phyloP scores from a whole-genome alignment of 1,140 invertebrate species.

The Colletes latitarsis region DNA sequence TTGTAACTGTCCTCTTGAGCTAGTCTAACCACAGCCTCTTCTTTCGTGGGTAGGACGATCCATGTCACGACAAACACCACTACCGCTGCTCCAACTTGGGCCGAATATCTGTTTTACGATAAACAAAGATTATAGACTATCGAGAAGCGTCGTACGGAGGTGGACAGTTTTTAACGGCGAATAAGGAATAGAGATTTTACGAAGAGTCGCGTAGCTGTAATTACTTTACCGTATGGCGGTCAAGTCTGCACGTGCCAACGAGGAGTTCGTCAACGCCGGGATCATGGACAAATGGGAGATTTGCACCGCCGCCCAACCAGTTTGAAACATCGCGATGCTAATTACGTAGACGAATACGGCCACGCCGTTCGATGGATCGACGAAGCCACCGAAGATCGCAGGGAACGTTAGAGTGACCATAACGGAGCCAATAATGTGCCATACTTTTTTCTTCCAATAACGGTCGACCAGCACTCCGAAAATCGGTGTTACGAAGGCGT shows the following conservation, averaged over 20 bases:
- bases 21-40: constrained; percentile 82
- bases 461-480: constrained; percentile 92
- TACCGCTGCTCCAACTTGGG: constrained; percentile 90
- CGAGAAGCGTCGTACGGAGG: background rate
- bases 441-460: constrained; percentile 88
- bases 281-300: constrained; percentile 95
- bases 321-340: constrained; percentile 93
- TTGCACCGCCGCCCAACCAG: constrained; percentile 94
- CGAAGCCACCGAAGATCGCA: constrained; percentile 88
- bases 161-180: no score
- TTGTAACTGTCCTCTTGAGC: constrained; percentile 87
- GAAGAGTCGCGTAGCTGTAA: background rate
- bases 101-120: constrained; percentile 86
- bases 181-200: no score
- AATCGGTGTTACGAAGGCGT: constrained; percentile 92
- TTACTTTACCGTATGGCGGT: constrained; percentile 87
- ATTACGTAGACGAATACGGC: constrained; percentile 83
- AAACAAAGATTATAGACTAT: background rate
- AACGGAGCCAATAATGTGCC: constrained; percentile 91
- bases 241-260: constrained; percentile 87
- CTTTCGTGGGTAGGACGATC: constrained; percentile 84
- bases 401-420: constrained; percentile 88
- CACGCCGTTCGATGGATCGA: constrained; percentile 79
- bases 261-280: constrained; percentile 87
- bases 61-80: constrained; percentile 90